Evolutionary conservation across 2,113 vertebrate species (phyloP), one percentile per base, ranked within the genome.

Genomic region (Myxocyprinus asiaticus): DNA sequence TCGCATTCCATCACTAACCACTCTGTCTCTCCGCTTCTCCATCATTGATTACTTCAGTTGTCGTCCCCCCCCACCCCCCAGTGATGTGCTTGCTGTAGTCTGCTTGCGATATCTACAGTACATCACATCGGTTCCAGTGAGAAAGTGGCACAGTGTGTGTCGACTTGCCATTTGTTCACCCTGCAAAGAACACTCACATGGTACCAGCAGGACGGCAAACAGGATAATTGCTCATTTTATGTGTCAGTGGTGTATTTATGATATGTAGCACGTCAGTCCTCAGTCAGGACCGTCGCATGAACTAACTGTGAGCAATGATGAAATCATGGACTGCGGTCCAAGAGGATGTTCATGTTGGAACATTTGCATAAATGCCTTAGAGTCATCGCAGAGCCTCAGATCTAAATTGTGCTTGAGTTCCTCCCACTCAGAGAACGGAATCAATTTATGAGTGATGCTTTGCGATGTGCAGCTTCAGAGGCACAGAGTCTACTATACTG

Each of bases 21-120:
- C 45, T n/a, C 22, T 66, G 9, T 62, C 77, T 63, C 33, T 12
- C 67, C 0, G 67, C 50, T 76, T 65, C 62, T 84, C 76, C 11
- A 7, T 51, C 82, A 65, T 65, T 84, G 78, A 83, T 77, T 77
- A 62, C 69, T 69, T 71, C 67, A 67, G 67, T 70, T 78, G 75
- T 74, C 81, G 66, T 78, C 71, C 44, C 68, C 69, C 44, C 74
- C 70, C 59, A 7, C 74, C 56, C 58, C 63, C 77, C 50, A 11
- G 12, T 59, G 47, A 51, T 72, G 67, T 11, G 62, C 42, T 77
- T 11, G 62, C 42, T 77, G 22, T 33, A 33, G 22, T 33, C 22
- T 1, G 22, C 22, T 33, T 83, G 77, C 58, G 74, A 66, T 50
- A 71, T 76, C 65, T 11, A 65, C 17, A 56, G 48, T 69, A 33